A percentile compares a stretch with the other conserved stretches of the same genome.
phyloP scores from a whole-genome alignment of 2,888 invertebrate species.

The Chrysodeixis includens region DNA sequence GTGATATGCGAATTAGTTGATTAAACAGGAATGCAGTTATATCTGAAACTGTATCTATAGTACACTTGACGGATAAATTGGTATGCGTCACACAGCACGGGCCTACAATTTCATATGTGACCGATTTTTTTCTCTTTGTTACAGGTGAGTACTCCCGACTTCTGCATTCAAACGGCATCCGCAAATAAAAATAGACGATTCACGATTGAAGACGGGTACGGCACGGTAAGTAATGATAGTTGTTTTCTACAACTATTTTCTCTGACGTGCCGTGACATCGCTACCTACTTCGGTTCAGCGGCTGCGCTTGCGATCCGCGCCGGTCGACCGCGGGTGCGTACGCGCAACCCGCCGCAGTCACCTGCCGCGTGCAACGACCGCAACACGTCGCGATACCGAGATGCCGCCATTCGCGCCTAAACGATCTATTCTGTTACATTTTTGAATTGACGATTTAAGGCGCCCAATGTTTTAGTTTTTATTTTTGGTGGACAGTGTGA shows the following conservation, averaged over 20 bases:
- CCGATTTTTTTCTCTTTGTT: conserved; percentile 73
- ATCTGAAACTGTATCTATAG: conserved; percentile 8
- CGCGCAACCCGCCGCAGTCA: conserved; percentile 70
- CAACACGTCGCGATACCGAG: conserved; percentile 68
- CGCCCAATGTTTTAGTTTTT: conserved; percentile 52
- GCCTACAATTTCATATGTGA: conserved; percentile 61
- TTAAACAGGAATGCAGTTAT: not conserved
- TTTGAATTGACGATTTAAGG: conserved; percentile 64
- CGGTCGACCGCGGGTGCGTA: conserved; percentile 63
- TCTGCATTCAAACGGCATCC: conserved; percentile 72
- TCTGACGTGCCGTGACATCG: conserved; percentile 78
- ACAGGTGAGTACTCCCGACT: conserved; percentile 69
- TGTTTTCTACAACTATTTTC: conserved; percentile 81
- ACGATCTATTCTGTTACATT: conserved; percentile 61
- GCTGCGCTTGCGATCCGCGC: conserved; percentile 70
- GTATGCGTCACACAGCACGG: conserved; percentile 19
- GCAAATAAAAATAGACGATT: conserved; percentile 73
- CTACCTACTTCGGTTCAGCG: conserved; percentile 76
- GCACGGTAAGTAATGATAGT: conserved; percentile 76
- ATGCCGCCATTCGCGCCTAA: conserved; percentile 67
- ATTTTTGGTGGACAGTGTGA: conserved; percentile 60
- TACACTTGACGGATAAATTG: conserved; percentile 13
- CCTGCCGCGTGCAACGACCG: conserved; percentile 77
- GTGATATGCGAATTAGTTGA: not conserved
- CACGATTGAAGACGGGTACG: conserved; percentile 64